Percentiles rank a stretch among this genome's conserved stretches.
Evolutionary conservation across 2,888 invertebrate species (phyloP).

Genomic region (Scaptomyza cyrtandrae): DNA sequence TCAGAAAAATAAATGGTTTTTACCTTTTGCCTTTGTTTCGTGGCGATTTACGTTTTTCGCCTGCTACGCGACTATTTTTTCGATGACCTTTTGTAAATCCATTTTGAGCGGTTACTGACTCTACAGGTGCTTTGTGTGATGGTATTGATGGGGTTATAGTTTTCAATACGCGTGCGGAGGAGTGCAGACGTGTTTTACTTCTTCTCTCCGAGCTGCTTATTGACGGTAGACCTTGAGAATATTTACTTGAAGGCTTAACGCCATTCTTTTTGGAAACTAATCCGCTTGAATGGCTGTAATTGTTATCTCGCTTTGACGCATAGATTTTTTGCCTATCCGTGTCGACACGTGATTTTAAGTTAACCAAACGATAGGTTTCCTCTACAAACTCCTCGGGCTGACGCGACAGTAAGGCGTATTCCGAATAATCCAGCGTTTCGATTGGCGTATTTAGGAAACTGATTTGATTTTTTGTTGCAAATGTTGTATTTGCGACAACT

Average conservation of each 20-base stretch:
- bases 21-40: slow-evolving; percentile 75
- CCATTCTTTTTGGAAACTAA: slow-evolving; percentile 92
- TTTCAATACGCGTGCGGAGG: slow-evolving; percentile 89
- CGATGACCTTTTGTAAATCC: slow-evolving; percentile 52
- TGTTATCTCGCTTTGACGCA: slow-evolving; percentile 86
- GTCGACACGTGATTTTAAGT: slow-evolving; percentile 87
- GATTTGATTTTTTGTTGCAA: slow-evolving; percentile 17
- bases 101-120: slow-evolving; percentile 35
- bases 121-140: slow-evolving; percentile 75
- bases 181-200: slow-evolving; percentile 87
- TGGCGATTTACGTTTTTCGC: slow-evolving; percentile 57
- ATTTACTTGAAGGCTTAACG: slow-evolving; percentile 94
- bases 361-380: slow-evolving; percentile 93
- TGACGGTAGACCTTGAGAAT: slow-evolving; percentile 93
- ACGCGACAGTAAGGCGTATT: slow-evolving; percentile 93
- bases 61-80: slow-evolving; percentile 48
- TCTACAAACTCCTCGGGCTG: slow-evolving; percentile 94
- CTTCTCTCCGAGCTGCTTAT: slow-evolving; percentile 86
- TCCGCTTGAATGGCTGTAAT: slow-evolving; percentile 91
- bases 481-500: slow-evolving; percentile 35
- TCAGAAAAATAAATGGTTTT: not conserved
- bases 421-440: slow-evolving; percentile 91
- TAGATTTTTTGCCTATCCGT: slow-evolving; percentile 74
- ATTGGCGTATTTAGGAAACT: slow-evolving; percentile 52
- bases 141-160: slow-evolving; percentile 88